Evolutionary conservation across 2,797 vertebrate genomes (phyloP).

Genomic region (Oreortyx pictus): DNA sequence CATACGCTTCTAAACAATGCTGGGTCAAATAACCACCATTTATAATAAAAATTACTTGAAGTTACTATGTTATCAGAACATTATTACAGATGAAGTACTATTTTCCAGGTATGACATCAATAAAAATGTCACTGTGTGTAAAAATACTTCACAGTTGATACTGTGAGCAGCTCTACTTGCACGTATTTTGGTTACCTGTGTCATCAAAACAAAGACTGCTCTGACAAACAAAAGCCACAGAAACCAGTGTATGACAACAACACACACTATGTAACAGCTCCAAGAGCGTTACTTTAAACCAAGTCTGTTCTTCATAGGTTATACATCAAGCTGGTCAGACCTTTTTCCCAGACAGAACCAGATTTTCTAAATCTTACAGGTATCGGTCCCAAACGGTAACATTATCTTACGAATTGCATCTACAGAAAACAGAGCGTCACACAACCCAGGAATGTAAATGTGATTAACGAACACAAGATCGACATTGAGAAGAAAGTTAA

Average conservation of each 20-base stretch:
- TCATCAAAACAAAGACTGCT: too few relatives aligned
- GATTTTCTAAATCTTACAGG: neutral
- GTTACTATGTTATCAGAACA: neutral
- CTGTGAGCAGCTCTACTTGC: neutral
- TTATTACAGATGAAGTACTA: neutral
- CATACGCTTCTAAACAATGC: neutral
- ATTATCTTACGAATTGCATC: neutral
- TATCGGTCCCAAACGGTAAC: neutral
- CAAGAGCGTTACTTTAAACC: neutral
- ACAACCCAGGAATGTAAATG: neutral
- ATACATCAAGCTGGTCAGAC: neutral
- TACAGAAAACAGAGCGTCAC: neutral
- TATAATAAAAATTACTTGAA: neutral
- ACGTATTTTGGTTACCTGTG: neutral
- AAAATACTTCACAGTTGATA: neutral
- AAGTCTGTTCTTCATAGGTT: neutral
- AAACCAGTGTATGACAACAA: too few relatives aligned
- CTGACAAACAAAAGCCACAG: too few relatives aligned
- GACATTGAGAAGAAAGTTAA: neutral
- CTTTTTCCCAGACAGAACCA: neutral
- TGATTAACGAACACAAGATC: accelerated
- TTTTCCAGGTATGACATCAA: neutral
- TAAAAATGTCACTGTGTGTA: neutral
- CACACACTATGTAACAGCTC: neutral
- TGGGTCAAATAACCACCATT: neutral